Evolutionary conservation across 2,113 vertebrate species (phyloP), one percentile per base, ranked within the genome.

Genomic region (Podarcis cretensis): DNA sequence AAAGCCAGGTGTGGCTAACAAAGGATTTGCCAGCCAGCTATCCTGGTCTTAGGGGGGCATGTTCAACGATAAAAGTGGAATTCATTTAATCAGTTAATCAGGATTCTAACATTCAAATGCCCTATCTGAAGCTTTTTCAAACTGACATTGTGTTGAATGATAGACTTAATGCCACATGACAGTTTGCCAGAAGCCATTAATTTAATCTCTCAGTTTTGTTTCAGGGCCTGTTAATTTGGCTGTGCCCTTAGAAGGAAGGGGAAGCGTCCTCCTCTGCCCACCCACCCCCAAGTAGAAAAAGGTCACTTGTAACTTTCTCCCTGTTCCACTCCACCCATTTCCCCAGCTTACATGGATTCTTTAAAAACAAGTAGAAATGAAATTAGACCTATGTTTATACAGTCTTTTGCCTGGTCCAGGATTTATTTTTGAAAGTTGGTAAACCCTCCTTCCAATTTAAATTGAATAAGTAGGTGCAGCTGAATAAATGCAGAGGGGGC

Each of bases 401-500:
- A 93, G 59, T 83, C 87, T 74, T 92, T 89, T 87, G 57, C 80
- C 68, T 94, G 90, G 92, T 93, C 84, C 90, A 92, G 91, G 92
- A 95, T 96, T 95, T 96, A 92, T 94, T 96, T 97, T 95, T 95
- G 82, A 94, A 96, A 96, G 93, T 95, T 96, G 92, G 93, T 96
- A 97, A 97, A 97, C 88, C 95, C 76, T 94, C 86, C 78, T 95
- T 96, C 85, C 82, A 94, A 94, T 94, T 96, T 95, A 96, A 96
- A 96, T 96, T 96, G 94, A 96, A 94, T 96, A 96, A 97, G 95
- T 95, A 95, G 90, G 81, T 96, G 94, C 96, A 96, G 95, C 97
- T 97, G 97, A 96, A 85, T 96, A 96, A 96, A 95, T 94, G 93
- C 88, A 90, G 43, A 59, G 85, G 83, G 35, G 79, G 81, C 35